These are phyloP conservation scores for Philopotamus ludificatus DNA, from an alignment of 1,140 invertebrate genomes.

Conservation along the genomic window DNA sequence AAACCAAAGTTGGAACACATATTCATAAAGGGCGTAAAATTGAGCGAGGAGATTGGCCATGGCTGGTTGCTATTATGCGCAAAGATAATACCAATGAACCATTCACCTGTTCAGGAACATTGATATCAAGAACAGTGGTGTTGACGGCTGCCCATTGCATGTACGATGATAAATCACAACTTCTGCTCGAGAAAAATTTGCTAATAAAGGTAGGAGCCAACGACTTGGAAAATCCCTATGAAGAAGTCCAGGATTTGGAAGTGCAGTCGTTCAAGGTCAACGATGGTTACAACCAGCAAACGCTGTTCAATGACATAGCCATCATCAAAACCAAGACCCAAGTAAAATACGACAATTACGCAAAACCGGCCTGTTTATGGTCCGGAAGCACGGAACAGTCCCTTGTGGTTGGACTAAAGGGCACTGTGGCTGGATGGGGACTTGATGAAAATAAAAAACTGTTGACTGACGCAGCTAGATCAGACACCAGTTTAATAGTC, in stretches of 20 bases:
- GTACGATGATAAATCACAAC: not conserved
- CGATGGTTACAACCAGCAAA: slow-evolving; percentile 43
- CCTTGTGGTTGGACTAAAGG: slow-evolving; percentile 46
- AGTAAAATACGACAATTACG: slow-evolving; percentile 44
- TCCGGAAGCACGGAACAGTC: slow-evolving; percentile 44
- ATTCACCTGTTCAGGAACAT: slow-evolving; percentile 49
- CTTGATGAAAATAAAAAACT: slow-evolving; percentile 42
- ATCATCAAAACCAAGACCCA: slow-evolving; percentile 44
- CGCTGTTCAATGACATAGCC: slow-evolving; percentile 52
- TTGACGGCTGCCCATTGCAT: slow-evolving; percentile 45
- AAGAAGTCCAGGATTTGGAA: slow-evolving; percentile 44
- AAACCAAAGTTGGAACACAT: slow-evolving; percentile 44
- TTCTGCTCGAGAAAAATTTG: slow-evolving; percentile 35
- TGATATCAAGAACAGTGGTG: slow-evolving; percentile 44
- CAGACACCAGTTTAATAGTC: slow-evolving; percentile 47
- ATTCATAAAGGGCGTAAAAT: too few species aligned
- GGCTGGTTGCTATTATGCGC: slow-evolving; percentile 58
- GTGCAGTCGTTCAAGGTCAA: slow-evolving; percentile 45
- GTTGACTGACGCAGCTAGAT: slow-evolving; percentile 44
- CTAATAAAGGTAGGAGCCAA: slow-evolving; percentile 47
- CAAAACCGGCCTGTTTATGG: slow-evolving; percentile 59
- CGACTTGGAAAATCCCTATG: slow-evolving; percentile 44
- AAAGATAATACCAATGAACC: slow-evolving; percentile 44
- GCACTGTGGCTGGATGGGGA: slow-evolving; percentile 53
- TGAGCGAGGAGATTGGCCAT: slow-evolving; percentile 58